Evolutionary conservation across 2,888 invertebrate species (phyloP), one percentile per base, ranked within the genome.

Genomic region (Beris chalybata): DNA sequence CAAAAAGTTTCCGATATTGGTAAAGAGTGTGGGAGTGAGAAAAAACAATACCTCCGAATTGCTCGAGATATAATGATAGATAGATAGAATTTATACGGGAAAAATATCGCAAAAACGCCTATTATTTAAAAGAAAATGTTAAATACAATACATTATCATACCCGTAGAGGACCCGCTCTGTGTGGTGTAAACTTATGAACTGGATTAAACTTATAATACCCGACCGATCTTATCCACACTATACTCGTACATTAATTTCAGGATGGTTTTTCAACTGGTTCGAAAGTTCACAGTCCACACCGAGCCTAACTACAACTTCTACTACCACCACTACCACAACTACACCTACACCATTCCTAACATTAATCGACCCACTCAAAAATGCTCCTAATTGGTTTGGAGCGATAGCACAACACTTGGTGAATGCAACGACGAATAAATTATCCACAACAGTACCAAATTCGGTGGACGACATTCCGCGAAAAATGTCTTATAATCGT

Each of bases 251-350:
- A 22, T 56, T 31, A n/a, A 15, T 57, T 65, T 29, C 44, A 79
- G 79, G 76, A 72, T 86, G 85, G 85, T 83, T 85, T 70, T 79
- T 76, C 48, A 77, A 79, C 67, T 85, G 85, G 84, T 84, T 85
- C 71, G 77, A 79, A 32, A 75, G 48, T 32, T 4, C 44, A 15
- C 13, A 50, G 5, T 57, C 57, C 9, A 44, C 30, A 5, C 43
- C 79, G 47, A 72, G 66, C 15, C 74, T 78, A 61, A 77, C 77
- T 2, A 74, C 76, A 11, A 76, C 77, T 4, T 71, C 76, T 2
- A 73, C 76, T 2, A 71, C 76, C 12, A 72, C 78, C 15, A 71
- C 74, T 38, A 71, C 78, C 22, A 72, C 74, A 32, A 71, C 74
- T 31, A 72, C 77, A 1, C 79, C 81, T 0, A 78, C 83, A 5